These are phyloP conservation scores for Sinelater perroti DNA, from an alignment of 2,888 invertebrate species.

Conservation along the genomic window DNA sequence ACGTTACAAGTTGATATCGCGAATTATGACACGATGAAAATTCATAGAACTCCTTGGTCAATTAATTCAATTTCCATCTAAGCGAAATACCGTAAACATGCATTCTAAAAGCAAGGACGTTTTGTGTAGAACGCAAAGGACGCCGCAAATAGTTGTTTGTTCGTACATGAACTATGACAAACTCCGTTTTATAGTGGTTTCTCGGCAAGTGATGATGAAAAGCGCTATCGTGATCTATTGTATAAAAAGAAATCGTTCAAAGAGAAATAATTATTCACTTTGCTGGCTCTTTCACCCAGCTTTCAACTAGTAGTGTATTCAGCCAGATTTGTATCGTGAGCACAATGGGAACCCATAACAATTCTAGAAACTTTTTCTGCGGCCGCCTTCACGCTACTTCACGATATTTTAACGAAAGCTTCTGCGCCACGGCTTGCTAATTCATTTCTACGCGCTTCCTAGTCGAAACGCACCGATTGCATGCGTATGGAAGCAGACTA, in stretches of 20 bases:
- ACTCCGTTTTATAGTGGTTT: too few species aligned
- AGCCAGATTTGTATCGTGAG: slow-evolving; percentile 9
- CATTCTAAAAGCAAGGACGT: slow-evolving; percentile 31
- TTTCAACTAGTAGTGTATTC: slow-evolving; percentile 11
- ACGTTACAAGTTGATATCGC: background rate
- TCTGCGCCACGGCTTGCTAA: too few species aligned
- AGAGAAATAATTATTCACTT: too few species aligned
- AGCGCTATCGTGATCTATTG: too few species aligned
- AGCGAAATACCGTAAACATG: slow-evolving; percentile 1
- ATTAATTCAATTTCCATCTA: slow-evolving; percentile 14
- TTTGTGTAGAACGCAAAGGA: slow-evolving; percentile 25
- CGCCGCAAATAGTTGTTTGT: slow-evolving; percentile 16
- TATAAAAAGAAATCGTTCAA: too few species aligned
- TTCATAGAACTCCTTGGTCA: slow-evolving; percentile 13
- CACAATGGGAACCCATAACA: slow-evolving; percentile 1
- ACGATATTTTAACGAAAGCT: slow-evolving; percentile 1
- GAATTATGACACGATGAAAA: slow-evolving; percentile 15
- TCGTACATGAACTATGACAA: slow-evolving; percentile 7
- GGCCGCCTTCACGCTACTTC: background rate
- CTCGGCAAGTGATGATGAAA: too few species aligned
- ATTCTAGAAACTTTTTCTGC: slow-evolving; percentile 10
- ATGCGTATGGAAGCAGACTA: too few species aligned
- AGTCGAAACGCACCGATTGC: background rate
- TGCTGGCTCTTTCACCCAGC: slow-evolving; percentile 11
- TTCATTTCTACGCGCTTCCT: slow-evolving; percentile 21